Conservation (phyloP, 1,140 invertebrate species). For the Drosophila repleta region DNA sequence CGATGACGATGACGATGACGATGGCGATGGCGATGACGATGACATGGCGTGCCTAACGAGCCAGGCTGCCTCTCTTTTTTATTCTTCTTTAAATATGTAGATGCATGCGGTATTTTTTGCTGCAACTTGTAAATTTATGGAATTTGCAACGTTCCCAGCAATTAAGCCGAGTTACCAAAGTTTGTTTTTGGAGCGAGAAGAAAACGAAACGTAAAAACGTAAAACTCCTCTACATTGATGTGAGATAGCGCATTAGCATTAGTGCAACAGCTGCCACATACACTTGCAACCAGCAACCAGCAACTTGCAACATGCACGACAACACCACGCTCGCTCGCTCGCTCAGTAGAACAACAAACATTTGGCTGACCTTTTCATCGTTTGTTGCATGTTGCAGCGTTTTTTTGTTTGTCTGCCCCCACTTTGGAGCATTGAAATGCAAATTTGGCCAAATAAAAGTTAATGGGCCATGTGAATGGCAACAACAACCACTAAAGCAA, state of each 20-base stretch:
- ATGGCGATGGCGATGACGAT: slow-evolving; percentile 24
- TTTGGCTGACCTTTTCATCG: slow-evolving; percentile 79
- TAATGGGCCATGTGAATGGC: slow-evolving; percentile 81
- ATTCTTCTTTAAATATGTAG: slow-evolving; percentile 23
- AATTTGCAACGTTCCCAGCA: slow-evolving; percentile 54
- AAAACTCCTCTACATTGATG: slow-evolving; percentile 72
- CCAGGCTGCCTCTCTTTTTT: slow-evolving; percentile 32
- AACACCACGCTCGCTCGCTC: slow-evolving; percentile 50
- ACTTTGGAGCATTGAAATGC: slow-evolving; percentile 80
- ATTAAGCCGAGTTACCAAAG: slow-evolving; percentile 53
- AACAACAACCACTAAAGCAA: slow-evolving; percentile 42
- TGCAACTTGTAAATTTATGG: slow-evolving; percentile 53
- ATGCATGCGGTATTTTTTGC: slow-evolving; percentile 11
- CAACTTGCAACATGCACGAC: slow-evolving; percentile 68
- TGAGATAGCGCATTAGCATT: slow-evolving; percentile 47
- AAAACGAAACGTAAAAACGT: slow-evolving; percentile 15
- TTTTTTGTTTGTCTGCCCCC: slow-evolving; percentile 33
- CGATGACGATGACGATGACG: not conserved
- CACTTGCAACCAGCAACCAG: slow-evolving; percentile 51
- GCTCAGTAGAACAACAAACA: slow-evolving; percentile 79
- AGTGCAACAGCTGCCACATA: slow-evolving; percentile 33
- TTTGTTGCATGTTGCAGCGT: slow-evolving; percentile 44
- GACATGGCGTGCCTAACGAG: slow-evolving; percentile 48
- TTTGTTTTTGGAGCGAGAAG: slow-evolving; percentile 39
- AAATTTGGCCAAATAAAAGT: slow-evolving; percentile 81